Base-by-base conservation (phyloP, 2,797 vertebrate species). In the Sebastes taczanowskii region DNA sequence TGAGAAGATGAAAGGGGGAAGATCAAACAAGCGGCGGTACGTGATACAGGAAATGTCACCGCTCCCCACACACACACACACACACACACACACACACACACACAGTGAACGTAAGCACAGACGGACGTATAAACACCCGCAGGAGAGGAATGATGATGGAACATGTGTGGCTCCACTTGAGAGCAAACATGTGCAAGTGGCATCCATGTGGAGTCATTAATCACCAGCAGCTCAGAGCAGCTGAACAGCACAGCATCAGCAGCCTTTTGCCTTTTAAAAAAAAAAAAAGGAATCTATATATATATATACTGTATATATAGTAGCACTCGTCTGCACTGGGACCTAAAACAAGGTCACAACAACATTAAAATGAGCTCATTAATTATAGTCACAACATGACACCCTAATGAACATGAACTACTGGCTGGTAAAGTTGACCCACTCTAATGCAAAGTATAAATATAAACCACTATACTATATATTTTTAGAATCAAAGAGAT, bases 1-100 rank as follows among this genome's bases (percentile, higher is more conserved):
- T 42, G 81, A 91, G 91, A 89, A 93, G 94, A 95, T 94, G 90
- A 94, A 94, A 94, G 93, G 86, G 74, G 35, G 78, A 77, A 92
- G 91, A 94, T 95, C 94, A 95, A 94, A 95, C 92, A 93, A 85
- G 65, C 76, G 4, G 83, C 81, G 71, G 67, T 88, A 90, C 78
- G 84, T 92, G 91, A 94, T 91, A 83, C 78, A 86, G 88, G 80
- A 93, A 93, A 93, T 92, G 91, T 93, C 92, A 93, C 65, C 78
- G 42, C 58, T 75, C 73, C 69, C 69, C 59, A 52, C 65, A 55
- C 42, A 61, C 18, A 0, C 67, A 23, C 55, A 64, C n/a, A 70
- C 22, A 49, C 60, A 35, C 61, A 71, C 23, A 23, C 23, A 23
- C 23, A 25, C 22, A 23, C 18, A 62, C 61, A 62, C 60, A 63